Conservation (phyloP, 2,888 invertebrate genomes). For the Eupithecia tripunctaria region DNA sequence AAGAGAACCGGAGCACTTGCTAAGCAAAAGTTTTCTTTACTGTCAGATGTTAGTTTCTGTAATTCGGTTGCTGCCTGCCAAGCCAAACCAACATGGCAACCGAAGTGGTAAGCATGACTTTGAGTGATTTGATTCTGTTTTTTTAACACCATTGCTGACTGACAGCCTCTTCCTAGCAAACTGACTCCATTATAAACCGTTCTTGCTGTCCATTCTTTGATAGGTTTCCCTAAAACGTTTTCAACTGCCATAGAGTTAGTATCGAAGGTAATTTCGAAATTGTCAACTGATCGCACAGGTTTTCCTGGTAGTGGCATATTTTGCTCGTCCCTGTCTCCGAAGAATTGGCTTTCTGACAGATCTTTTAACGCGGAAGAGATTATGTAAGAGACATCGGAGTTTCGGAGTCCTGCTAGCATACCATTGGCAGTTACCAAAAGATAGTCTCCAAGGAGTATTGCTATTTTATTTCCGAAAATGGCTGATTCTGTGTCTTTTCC, state of each 20-base stretch:
- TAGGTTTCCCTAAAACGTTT: conserved; percentile 83
- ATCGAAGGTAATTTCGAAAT: conserved; percentile 71
- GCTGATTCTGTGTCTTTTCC: conserved; percentile 88
- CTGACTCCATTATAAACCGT: conserved; percentile 89
- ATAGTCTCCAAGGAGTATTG: conserved; percentile 93
- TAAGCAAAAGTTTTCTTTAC: conserved; percentile 87
- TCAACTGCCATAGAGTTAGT: conserved; percentile 68
- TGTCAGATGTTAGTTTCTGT: conserved; percentile 83
- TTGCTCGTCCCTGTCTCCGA: conserved; percentile 90
- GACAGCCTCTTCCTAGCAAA: conserved; percentile 89
- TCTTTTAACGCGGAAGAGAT: conserved; percentile 93
- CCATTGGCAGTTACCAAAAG: conserved; percentile 91
- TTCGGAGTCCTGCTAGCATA: conserved; percentile 90
- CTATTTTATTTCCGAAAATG: conserved; percentile 95
- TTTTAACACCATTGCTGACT: conserved; percentile 90
- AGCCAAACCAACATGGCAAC: conserved; percentile 91
- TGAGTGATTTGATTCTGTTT: conserved; percentile 88
- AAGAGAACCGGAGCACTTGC: conserved; percentile 94
- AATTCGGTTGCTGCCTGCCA: conserved; percentile 88
- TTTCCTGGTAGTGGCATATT: conserved; percentile 89
- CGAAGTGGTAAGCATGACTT: conserved; percentile 90
- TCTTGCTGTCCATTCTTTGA: conserved; percentile 89
- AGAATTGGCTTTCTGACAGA: conserved; percentile 92
- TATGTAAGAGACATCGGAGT: conserved; percentile 90
- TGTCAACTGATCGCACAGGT: conserved; percentile 73